These are phyloP conservation scores for Drosophila ohnishii DNA, from an alignment of 1,140 invertebrate genomes.

Conservation along the genomic window DNA sequence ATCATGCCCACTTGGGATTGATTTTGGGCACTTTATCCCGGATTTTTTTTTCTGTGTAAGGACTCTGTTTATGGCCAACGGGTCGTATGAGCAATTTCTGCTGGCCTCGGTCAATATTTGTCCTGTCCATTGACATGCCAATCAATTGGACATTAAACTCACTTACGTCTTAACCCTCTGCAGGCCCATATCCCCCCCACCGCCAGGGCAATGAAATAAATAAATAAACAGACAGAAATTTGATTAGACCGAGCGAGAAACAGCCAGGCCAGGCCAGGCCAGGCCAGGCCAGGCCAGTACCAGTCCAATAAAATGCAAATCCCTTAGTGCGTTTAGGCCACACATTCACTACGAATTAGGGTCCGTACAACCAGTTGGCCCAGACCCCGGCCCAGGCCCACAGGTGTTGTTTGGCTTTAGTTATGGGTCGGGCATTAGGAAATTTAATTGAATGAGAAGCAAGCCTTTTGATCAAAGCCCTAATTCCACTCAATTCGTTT, in stretches of 20 bases:
- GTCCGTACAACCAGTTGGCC: not conserved
- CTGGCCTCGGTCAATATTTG: conserved; percentile 36
- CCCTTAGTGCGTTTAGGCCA: conserved; percentile 48
- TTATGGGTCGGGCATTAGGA: conserved; percentile 2
- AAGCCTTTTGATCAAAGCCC: no score
- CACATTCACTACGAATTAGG: conserved; percentile 44
- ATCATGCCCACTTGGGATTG: no score
- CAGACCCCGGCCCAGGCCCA: not conserved
- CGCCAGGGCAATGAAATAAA: conserved; percentile 39
- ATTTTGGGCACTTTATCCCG: no score
- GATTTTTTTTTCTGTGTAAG: no score
- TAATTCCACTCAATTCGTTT: not conserved
- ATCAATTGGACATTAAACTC: conserved; percentile 61
- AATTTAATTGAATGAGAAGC: conserved; percentile 1
- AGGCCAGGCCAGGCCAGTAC: not conserved
- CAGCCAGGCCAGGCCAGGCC: no score
- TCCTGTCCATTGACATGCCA: conserved; percentile 54
- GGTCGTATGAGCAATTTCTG: conserved; percentile 59
- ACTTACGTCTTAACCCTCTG: conserved; percentile 9
- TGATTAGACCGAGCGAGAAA: conserved; percentile 51
- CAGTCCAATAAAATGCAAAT: conserved; percentile 62
- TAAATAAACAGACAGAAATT: conserved; percentile 68
- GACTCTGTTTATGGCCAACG: conserved; percentile 50
- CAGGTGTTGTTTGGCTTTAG: not conserved
- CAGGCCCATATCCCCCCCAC: not conserved